Evolutionary conservation across 1,140 invertebrate species (phyloP).

Genomic region (Drosophila leontia): DNA sequence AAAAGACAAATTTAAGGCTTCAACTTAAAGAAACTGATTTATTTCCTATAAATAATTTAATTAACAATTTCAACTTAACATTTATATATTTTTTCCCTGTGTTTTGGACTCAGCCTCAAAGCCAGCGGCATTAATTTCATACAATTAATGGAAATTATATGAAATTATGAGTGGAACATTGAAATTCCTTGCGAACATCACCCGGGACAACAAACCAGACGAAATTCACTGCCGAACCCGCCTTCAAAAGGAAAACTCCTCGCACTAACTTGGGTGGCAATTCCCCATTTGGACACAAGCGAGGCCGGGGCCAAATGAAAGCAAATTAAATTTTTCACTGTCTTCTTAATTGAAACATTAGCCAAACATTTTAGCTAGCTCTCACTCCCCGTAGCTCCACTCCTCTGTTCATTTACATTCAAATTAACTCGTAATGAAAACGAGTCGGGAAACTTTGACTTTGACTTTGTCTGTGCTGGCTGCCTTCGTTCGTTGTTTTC

Average conservation of each 20-base stretch:
- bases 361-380: slow-evolving; percentile 75
- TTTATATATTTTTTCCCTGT: slow-evolving; percentile 1
- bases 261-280: slow-evolving; percentile 60
- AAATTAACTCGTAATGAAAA: slow-evolving; percentile 85
- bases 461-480: slow-evolving; percentile 36
- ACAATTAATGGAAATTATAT: slow-evolving; percentile 81
- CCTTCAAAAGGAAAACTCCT: slow-evolving; percentile 35
- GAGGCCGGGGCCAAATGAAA: slow-evolving; percentile 66
- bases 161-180: slow-evolving; percentile 83
- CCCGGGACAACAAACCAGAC: slow-evolving; percentile 67
- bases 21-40: neutral
- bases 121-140: slow-evolving; percentile 75
- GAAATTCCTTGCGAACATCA: slow-evolving; percentile 81
- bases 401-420: slow-evolving; percentile 81
- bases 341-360: slow-evolving; percentile 84
- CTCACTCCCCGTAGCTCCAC: slow-evolving; percentile 7
- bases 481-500: slow-evolving; percentile 18
- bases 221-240: slow-evolving; percentile 36
- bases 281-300: slow-evolving; percentile 58
- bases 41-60: neutral
- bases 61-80: neutral
- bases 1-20: too few species aligned
- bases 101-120: slow-evolving; percentile 15
- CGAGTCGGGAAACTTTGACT: slow-evolving; percentile 75
- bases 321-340: slow-evolving; percentile 84